Conservation (phyloP, 2,113 vertebrate species). For the Cebus imitator region DNA sequence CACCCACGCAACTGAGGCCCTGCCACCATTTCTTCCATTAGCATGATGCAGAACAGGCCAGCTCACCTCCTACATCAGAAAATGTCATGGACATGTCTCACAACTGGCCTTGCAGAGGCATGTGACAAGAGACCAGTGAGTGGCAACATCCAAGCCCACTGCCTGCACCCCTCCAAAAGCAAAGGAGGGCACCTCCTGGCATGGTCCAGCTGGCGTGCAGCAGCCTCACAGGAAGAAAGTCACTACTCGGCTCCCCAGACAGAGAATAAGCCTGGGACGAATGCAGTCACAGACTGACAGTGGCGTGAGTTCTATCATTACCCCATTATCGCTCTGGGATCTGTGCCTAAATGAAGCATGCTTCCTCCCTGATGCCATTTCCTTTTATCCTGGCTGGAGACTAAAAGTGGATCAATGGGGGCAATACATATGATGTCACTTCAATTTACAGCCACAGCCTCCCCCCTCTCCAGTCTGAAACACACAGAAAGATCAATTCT, state of each 20-base stretch:
- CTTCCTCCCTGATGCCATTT: constrained; percentile 91
- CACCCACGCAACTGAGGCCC: constrained; percentile 71
- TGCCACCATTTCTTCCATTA: constrained; percentile 66
- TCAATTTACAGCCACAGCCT: constrained; percentile 85
- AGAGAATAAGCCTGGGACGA: constrained; percentile 81
- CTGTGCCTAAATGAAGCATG: constrained; percentile 87
- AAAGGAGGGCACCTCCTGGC: constrained; percentile 78
- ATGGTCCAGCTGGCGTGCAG: constrained; percentile 75
- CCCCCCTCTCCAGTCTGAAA: constrained; percentile 53
- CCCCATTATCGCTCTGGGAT: constrained; percentile 91
- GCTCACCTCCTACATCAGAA: constrained; percentile 56
- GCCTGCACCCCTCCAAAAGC: constrained; percentile 65
- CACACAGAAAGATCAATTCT: constrained; percentile 85
- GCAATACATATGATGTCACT: constrained; percentile 88
- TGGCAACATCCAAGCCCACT: constrained; percentile 56
- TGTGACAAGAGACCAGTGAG: constrained; percentile 56
- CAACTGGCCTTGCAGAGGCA: constrained; percentile 82
- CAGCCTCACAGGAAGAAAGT: constrained; percentile 81
- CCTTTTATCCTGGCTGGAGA: constrained; percentile 88
- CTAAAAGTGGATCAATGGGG: constrained; percentile 88
- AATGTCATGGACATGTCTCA: constrained; percentile 57
- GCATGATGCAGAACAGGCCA: constrained; percentile 63
- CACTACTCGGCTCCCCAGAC: constrained; percentile 79
- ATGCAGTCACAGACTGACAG: constrained; percentile 81
- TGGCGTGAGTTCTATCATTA: constrained; percentile 90